A percentile compares a stretch with the other conserved stretches of the same genome.
Conservation (phyloP, 2,113 vertebrate genomes). For the Saimiri boliviensis region DNA sequence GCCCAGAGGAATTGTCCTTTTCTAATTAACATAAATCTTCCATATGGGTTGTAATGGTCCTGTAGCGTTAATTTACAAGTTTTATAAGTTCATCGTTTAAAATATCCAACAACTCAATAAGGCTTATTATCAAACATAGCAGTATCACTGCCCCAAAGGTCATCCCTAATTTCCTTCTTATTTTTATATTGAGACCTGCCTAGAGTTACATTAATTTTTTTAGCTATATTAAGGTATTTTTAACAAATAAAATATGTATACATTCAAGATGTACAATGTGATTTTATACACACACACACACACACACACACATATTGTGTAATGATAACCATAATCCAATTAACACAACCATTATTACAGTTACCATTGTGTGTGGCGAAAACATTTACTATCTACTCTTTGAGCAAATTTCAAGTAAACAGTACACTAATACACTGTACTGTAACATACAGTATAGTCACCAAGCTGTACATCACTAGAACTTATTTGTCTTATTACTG, state of each 20-base stretch:
- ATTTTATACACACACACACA: neutral
- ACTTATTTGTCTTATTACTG: neutral
- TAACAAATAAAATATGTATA: neutral
- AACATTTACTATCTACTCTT: neutral
- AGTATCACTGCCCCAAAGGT: neutral
- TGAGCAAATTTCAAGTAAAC: neutral
- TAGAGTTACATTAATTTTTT: neutral
- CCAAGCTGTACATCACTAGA: neutral
- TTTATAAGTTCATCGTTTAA: neutral
- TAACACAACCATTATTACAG: neutral
- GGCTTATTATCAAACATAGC: neutral
- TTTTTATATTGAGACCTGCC: neutral
- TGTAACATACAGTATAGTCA: neutral
- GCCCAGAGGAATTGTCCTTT: neutral
- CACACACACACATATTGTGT: neutral
- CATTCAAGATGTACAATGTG: neutral
- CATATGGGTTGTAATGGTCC: neutral
- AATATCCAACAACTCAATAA: neutral
- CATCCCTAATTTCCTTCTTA: neutral
- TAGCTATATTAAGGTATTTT: neutral
- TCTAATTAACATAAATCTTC: neutral
- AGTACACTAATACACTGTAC: neutral
- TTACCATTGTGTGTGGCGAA: neutral
- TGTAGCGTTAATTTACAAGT: neutral
- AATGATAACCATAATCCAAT: too few relatives aligned